Conservation (phyloP, 2,888 invertebrate species). For the Rhodophaea formosa region DNA sequence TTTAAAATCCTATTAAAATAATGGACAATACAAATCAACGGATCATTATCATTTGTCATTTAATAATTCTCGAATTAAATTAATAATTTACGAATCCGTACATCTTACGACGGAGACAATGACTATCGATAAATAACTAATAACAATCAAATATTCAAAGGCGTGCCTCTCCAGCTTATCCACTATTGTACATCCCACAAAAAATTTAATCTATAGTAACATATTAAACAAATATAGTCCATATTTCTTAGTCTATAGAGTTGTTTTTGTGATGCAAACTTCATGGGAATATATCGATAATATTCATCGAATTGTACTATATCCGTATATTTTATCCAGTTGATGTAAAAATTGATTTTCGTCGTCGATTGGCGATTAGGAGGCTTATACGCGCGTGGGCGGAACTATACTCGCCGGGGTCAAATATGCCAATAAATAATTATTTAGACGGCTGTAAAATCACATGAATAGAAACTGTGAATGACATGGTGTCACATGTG, state of each 20-base stretch:
- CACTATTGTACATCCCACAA: constrained; percentile 22
- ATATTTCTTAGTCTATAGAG: neutral
- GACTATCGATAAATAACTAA: constrained; percentile 21
- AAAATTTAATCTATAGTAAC: constrained; percentile 9
- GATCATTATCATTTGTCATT: constrained; percentile 16
- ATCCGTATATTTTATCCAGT: constrained; percentile 33
- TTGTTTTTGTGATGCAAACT: neutral
- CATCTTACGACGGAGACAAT: constrained; percentile 4
- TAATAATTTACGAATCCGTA: constrained; percentile 1
- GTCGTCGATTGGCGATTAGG: constrained; percentile 41
- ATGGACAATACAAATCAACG: neutral
- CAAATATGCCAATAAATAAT: constrained; percentile 54
- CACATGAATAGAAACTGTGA: constrained; percentile 14
- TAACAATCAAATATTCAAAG: constrained; percentile 26
- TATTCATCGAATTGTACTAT: constrained; percentile 16
- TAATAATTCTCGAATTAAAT: constrained; percentile 6
- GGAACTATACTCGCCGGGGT: constrained; percentile 38
- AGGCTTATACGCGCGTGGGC: constrained; percentile 51
- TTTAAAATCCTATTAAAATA: neutral
- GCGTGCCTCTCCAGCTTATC: constrained; percentile 27
- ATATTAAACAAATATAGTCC: neutral
- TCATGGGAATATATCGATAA: neutral
- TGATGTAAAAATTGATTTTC: constrained; percentile 61
- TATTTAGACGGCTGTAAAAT: constrained; percentile 35
- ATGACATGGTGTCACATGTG: constrained; percentile 13